These are phyloP conservation scores for Macrobrachium rosenbergii DNA, from an alignment of 1,140 invertebrate genomes.

Conservation along the genomic window DNA sequence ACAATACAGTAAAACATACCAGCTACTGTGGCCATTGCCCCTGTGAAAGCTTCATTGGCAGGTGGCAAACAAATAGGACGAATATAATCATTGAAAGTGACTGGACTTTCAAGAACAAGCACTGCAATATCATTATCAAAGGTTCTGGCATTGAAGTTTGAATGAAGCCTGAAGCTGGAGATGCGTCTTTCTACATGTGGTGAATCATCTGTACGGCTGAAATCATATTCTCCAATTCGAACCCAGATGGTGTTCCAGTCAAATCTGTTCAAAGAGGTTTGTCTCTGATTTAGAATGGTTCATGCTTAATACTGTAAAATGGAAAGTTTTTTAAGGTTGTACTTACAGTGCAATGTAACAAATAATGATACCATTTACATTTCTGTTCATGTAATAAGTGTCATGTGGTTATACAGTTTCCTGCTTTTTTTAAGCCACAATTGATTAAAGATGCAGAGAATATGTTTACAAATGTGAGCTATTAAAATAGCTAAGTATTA, in stretches of 20 bases:
- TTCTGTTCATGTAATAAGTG: too few relatives aligned
- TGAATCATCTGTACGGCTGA: conserved; percentile 73
- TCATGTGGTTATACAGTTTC: too few relatives aligned
- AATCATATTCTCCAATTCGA: conserved; percentile 68
- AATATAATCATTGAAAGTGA: conserved; percentile 77
- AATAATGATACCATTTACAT: too few relatives aligned
- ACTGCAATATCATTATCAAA: conserved; percentile 85
- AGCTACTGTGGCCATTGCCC: not conserved
- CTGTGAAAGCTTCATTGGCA: not conserved
- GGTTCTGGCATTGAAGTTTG: conserved; percentile 75
- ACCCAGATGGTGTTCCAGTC: conserved; percentile 82
- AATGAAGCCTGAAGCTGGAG: conserved; percentile 75
- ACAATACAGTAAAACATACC: not conserved
- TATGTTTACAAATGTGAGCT: too few relatives aligned
- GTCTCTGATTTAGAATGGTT: too few relatives aligned
- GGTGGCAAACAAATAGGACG: conserved; percentile 83
- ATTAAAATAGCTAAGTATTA: not conserved
- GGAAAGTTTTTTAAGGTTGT: too few relatives aligned
- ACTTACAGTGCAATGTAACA: too few relatives aligned
- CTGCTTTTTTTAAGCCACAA: too few relatives aligned
- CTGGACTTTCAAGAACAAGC: conserved; percentile 75
- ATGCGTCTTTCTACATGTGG: conserved; percentile 77
- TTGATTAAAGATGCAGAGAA: too few relatives aligned
- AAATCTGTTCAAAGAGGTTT: conserved; percentile 68
- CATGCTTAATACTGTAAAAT: too few relatives aligned